Percentiles rank a stretch among this genome's conserved stretches.
phyloP scores from a whole-genome alignment of 2,113 vertebrate genomes.

The Odocoileus hemionus region DNA sequence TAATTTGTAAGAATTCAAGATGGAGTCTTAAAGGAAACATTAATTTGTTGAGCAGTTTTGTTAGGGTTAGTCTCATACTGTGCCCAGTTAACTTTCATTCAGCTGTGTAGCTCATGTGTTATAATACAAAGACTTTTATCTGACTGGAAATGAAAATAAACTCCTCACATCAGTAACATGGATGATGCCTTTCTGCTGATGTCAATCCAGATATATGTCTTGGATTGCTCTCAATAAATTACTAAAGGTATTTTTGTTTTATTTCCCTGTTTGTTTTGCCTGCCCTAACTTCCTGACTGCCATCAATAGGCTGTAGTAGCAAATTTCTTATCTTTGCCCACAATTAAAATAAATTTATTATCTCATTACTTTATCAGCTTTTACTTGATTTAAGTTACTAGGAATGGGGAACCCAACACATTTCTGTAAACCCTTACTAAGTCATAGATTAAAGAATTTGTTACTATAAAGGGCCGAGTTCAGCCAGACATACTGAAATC shows the following conservation, averaged over 20 bases:
- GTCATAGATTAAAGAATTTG: background rate
- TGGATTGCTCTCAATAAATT: background rate
- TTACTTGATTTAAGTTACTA: slow-evolving; percentile 7
- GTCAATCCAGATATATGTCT: background rate
- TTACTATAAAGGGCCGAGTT: background rate
- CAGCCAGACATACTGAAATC: background rate
- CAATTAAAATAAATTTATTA: background rate
- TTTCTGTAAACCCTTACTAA: background rate
- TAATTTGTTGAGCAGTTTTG: background rate
- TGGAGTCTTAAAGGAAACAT: background rate
- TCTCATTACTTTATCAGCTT: background rate
- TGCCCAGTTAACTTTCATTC: slow-evolving; percentile 13
- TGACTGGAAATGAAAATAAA: background rate
- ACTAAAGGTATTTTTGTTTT: background rate
- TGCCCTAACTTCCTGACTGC: background rate
- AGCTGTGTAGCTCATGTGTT: background rate
- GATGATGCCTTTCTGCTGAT: background rate
- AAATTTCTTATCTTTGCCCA: background rate
- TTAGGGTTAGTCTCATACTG: background rate
- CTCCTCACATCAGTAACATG: background rate
- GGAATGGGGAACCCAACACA: background rate
- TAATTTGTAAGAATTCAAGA: background rate
- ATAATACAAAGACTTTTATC: background rate
- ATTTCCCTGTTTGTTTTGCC: background rate
- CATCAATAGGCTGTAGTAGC: background rate